phyloP scores from a whole-genome alignment of 2,113 vertebrate genomes.

The Myiagra hebetior region DNA sequence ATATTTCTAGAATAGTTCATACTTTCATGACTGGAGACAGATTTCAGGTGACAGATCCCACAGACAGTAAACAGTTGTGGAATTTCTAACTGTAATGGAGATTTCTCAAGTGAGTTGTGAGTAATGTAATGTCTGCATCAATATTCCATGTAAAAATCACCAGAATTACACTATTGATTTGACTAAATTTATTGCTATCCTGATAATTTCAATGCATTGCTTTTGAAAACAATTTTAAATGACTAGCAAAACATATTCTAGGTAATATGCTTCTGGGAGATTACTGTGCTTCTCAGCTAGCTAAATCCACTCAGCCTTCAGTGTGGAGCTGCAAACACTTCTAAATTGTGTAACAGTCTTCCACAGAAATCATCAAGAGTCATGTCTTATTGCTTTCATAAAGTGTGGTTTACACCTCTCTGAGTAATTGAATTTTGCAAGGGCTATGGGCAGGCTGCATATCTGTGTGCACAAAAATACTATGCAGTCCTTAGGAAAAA shows the following conservation, averaged over 20 bases:
- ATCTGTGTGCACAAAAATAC: not conserved
- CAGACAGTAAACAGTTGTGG: not conserved
- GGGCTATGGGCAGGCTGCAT: conserved; percentile 1
- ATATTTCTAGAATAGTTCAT: not conserved
- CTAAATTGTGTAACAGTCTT: not conserved
- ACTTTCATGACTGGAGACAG: not conserved
- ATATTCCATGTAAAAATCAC: conserved; percentile 11
- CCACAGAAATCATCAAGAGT: conserved; percentile 41
- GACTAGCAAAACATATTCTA: conserved; percentile 4
- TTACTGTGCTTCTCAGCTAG: not conserved
- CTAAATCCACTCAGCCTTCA: conserved; percentile 23
- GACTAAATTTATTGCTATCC: not conserved
- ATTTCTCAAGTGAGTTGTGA: not conserved
- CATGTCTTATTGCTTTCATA: conserved; percentile 53
- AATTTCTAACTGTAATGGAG: not conserved
- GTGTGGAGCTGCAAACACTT: not conserved
- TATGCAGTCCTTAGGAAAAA: not conserved
- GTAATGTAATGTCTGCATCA: not conserved
- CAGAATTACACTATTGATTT: conserved; percentile 32
- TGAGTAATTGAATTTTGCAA: conserved; percentile 54
- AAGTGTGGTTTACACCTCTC: conserved; percentile 48
- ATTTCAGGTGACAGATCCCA: not conserved
- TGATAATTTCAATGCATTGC: not conserved
- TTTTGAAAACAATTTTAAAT: conserved; percentile 38
- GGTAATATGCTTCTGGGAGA: not conserved